Evolutionary conservation across 2,797 vertebrate genomes (phyloP).

Genomic region (Alectoris magna): DNA sequence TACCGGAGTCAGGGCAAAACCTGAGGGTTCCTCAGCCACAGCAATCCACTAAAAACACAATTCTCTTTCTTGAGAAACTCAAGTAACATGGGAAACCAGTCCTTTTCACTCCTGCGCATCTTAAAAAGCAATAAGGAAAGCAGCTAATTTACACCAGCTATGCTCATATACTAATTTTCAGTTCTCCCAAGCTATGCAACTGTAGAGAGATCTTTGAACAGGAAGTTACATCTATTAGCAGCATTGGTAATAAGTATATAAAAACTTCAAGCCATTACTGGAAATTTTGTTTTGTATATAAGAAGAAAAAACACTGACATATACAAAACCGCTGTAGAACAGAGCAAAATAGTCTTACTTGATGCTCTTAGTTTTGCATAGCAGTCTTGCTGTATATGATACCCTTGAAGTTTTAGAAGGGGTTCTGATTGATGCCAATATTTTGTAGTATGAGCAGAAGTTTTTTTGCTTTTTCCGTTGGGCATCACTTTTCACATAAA

Average conservation of each 20-base stretch:
- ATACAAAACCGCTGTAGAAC: background rate
- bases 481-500: background rate
- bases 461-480: background rate
- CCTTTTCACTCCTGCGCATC: background rate
- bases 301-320: background rate
- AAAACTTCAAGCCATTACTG: background rate
- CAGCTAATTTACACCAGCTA: background rate
- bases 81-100: background rate
- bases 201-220: background rate
- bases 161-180: background rate
- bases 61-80: background rate
- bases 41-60: accelerated
- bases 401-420: background rate
- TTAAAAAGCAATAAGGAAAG: background rate
- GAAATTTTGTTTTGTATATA: background rate
- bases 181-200: background rate
- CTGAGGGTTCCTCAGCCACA: background rate
- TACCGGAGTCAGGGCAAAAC: background rate
- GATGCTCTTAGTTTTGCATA: background rate
- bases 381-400: background rate
- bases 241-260: background rate
- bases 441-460: background rate
- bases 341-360: background rate
- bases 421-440: background rate
- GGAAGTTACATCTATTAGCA: background rate